These are phyloP conservation scores for Fragum whitleyi DNA, from an alignment of 2,888 invertebrate genomes.

Conservation along the genomic window DNA sequence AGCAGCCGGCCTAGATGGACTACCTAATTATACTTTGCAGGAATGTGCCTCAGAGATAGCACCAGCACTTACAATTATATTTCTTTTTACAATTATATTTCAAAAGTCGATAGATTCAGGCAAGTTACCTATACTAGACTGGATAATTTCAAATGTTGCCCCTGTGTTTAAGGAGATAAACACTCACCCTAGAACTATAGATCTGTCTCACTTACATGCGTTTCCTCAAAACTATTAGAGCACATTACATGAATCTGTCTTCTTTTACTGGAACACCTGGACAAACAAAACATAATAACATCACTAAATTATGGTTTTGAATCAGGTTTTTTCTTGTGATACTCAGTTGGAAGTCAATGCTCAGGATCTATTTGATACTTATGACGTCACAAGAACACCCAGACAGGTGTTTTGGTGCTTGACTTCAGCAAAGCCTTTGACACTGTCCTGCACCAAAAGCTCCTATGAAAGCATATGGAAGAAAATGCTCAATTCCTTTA, in stretches of 20 bases:
- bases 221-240: slow-evolving; percentile 6
- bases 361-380: neutral
- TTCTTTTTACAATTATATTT: slow-evolving; percentile 5
- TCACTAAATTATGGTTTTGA: slow-evolving; percentile 43
- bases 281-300: slow-evolving; percentile 16
- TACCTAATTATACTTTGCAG: neutral
- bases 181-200: slow-evolving; percentile 5
- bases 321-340: slow-evolving; percentile 32
- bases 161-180: slow-evolving; percentile 4
- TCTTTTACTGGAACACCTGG: slow-evolving; percentile 15
- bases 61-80: too few relatives aligned
- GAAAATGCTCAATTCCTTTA: neutral
- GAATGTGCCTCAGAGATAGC: neutral
- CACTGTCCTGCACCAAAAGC: neutral
- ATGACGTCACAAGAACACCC: neutral
- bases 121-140: slow-evolving; percentile 1
- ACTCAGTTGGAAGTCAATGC: slow-evolving; percentile 37
- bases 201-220: slow-evolving; percentile 20
- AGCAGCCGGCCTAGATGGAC: slow-evolving; percentile 13
- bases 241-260: slow-evolving; percentile 2
- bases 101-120: slow-evolving; percentile 10
- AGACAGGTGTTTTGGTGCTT: slow-evolving; percentile 7
- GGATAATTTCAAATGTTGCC: slow-evolving; percentile 5
- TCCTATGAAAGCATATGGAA: slow-evolving; percentile 5
- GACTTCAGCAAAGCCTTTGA: slow-evolving; percentile 10